Base-by-base conservation (phyloP, 2,113 vertebrate species). In the Scomber scombrus region DNA sequence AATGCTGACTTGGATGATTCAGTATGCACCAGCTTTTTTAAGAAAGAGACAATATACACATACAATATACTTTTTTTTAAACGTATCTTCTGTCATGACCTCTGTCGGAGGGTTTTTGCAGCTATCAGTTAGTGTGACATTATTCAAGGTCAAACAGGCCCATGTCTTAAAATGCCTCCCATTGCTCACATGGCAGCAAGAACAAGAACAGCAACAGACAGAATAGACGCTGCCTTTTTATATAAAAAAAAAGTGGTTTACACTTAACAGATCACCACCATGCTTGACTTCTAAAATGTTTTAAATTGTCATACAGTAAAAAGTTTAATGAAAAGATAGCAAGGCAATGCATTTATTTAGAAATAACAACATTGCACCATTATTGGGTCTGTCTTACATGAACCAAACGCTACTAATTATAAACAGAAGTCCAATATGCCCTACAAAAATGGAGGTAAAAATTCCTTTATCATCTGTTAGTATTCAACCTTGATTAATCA, bases 141-240 rank as follows among this genome's bases (percentile, higher is more conserved):
- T 71, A 58, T 29, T 60, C 52, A 86, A 88, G 88, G 88, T 85
- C 74, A 65, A 67, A 29, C n/a, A 51, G 26, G 26, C 18, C 12
- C 43, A 26, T 5, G 18, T 61, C 34, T 69, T 31, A 12, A 51
- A 56, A 49, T 23, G 7, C 18, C 2, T 71, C 56, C 19, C 1
- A 26, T 14, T 19, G 58, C 3, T 64, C 73, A 77, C 45, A 55
- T n/a, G n/a, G 77, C 31, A 60, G 23, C 23, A 26, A 26, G 23
- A 26, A 26, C 23, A 26, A 26, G 15, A 19, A n/a, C 54, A 49
- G 6, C 23, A 51, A 15, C 21, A 14, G 0, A 12, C 13, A 40
- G 43, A 47, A 55, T 1, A 34, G 13, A 46, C 11, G n/a, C 52
- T 47, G 5, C 23, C 34, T 40, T 60, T 54, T 10, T 26, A 26